These are phyloP conservation scores for Dasypolia templi DNA, from an alignment of 2,888 invertebrate genomes.

Conservation along the genomic window DNA sequence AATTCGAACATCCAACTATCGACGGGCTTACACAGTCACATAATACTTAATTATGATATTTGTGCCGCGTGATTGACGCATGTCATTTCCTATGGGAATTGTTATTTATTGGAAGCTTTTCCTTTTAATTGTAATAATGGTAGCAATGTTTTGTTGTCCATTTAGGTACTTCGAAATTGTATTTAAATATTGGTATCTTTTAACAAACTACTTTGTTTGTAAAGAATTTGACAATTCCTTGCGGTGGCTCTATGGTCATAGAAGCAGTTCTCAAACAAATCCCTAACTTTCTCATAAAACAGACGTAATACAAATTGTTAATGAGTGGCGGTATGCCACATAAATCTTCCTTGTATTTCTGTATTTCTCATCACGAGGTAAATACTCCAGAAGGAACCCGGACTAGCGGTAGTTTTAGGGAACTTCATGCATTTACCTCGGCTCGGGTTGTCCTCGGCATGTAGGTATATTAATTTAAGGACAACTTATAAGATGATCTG, in stretches of 20 bases:
- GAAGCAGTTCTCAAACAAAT: conserved; percentile 6
- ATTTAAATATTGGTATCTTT: background rate
- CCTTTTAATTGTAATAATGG: background rate
- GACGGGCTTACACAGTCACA: background rate
- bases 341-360: conserved; percentile 43
- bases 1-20: background rate
- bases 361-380: conserved; percentile 1
- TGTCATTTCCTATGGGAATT: background rate
- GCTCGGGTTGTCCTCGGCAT: background rate
- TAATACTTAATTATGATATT: background rate
- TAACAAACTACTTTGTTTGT: background rate
- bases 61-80: background rate
- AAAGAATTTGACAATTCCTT: background rate
- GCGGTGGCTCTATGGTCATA: background rate
- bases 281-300: conserved; percentile 25
- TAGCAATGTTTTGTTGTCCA: background rate
- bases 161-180: background rate
- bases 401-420: background rate
- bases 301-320: conserved; percentile 43
- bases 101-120: background rate
- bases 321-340: conserved; percentile 23
- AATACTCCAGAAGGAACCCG: background rate
- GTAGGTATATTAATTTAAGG: background rate
- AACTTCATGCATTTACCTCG: background rate
- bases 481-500: background rate